Evolutionary conservation across 2,888 invertebrate genomes (phyloP).

Genomic region (Dryobotodes eremita): DNA sequence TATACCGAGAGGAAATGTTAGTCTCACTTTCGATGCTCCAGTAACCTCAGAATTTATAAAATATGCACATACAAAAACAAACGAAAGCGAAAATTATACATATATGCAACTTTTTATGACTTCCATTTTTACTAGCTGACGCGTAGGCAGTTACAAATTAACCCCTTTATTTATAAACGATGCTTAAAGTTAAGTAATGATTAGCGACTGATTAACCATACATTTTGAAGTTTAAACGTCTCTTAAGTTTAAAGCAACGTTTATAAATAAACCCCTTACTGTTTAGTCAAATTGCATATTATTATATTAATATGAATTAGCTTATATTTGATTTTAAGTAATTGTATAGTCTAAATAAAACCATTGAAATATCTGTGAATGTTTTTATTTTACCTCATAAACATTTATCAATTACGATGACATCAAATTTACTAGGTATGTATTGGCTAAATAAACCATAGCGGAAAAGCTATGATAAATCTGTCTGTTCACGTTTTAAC

Average conservation of each 20-base stretch:
- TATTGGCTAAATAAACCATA: not conserved
- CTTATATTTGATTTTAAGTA: not conserved
- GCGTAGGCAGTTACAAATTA: not conserved
- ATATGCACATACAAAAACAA: conserved; percentile 47
- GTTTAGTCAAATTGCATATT: conserved; percentile 21
- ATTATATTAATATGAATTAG: conserved; percentile 10
- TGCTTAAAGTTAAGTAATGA: too few species aligned
- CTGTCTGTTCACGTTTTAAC: conserved; percentile 10
- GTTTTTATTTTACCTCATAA: conserved; percentile 13
- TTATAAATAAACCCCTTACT: not conserved
- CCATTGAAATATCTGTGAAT: conserved; percentile 4
- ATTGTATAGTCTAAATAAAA: conserved; percentile 4
- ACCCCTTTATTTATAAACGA: too few species aligned
- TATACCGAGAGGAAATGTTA: not conserved
- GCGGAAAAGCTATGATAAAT: conserved; percentile 5
- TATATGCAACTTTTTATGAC: conserved; percentile 4
- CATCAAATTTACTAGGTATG: not conserved
- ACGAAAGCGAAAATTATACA: conserved; percentile 45
- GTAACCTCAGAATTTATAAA: conserved; percentile 35
- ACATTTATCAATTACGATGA: conserved; percentile 8
- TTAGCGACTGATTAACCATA: too few species aligned
- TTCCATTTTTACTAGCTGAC: not conserved
- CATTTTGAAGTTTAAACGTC: too few species aligned
- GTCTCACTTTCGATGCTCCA: conserved; percentile 33
- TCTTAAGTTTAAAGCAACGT: too few species aligned